Base-by-base conservation (phyloP, 1,140 invertebrate species). In the Conus betulinus region DNA sequence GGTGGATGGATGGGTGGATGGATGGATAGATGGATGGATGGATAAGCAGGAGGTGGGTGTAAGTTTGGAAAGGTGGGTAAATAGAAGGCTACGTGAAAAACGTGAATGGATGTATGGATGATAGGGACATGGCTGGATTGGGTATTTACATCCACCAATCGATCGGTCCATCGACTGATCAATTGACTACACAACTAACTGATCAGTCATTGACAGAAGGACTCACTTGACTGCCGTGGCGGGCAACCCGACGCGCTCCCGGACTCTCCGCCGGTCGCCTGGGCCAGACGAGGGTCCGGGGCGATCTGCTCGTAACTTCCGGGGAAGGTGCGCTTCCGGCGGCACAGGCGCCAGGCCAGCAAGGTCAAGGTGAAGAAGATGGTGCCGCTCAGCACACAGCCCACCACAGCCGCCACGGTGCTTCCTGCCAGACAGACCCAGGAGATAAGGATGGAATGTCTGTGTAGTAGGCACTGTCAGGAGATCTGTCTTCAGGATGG, bases 281-380 rank as follows among this genome's bases (percentile, higher is more conserved):
- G 84, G 23, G 74, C 39, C 63, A 39, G 84, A 67, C 63, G 63
- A 63, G 74, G 84, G 13, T 85, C 84, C 20, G 84, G 39, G 17
- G 71, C 27, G 27, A 85, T 85, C 39, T 85, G 25, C 23, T 85
- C 84, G 84, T 85, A 85, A 76, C 84, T 85, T 85, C 84, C 84
- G 8, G 60, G 17, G 63, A 74, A 20, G 55, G 52, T 23, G 60
- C 84, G 84, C 84, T 85, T 85, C 63, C 71, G 84, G 63, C 84
- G 84, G 74, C 84, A 85, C 39, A 67, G 71, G 67, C 84, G 84
- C 84, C 84, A 85, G 25, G 71, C 84, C 17, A 85, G 51, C 63
- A 85, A 63, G 23, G 84, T 85, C 25, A 85, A 52, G 60, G 84
- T 85, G 84, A 85, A 85, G 84, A 85, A 85, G 17, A 85, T 76